phyloP scores from a whole-genome alignment of 2,113 vertebrate species.

The Dascyllus trimaculatus region DNA sequence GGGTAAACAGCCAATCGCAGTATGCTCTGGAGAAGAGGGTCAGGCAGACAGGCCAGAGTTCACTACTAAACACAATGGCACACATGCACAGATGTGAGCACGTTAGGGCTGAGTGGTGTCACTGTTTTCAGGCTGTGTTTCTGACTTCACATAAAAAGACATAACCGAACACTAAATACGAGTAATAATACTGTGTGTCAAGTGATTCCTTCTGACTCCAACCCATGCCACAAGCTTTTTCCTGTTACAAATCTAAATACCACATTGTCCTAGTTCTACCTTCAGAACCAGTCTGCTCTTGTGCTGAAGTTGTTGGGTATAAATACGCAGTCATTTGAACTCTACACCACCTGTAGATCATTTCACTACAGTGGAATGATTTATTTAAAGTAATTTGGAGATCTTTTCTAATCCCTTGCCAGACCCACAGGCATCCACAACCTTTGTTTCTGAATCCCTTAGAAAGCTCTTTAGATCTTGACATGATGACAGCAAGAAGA shows the following conservation, averaged over 20 bases:
- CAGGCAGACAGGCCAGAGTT: constrained; percentile 70
- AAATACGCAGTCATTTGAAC: background rate
- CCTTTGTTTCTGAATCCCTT: background rate
- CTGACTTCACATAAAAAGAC: background rate
- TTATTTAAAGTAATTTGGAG: background rate
- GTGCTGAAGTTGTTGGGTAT: constrained; percentile 14
- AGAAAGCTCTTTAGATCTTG: background rate
- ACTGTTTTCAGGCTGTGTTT: constrained; percentile 5
- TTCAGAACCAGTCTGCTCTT: background rate
- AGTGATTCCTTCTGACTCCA: background rate
- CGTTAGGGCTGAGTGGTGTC: background rate
- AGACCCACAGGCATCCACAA: background rate
- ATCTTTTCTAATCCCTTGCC: background rate
- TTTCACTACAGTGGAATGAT: background rate
- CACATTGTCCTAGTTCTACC: no score
- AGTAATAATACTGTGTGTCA: background rate
- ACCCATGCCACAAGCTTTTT: no score
- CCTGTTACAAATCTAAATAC: background rate
- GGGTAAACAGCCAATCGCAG: constrained; percentile 60
- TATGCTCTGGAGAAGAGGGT: constrained; percentile 47
- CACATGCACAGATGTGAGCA: background rate
- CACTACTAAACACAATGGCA: constrained; percentile 23
- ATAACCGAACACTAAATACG: background rate
- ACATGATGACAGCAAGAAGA: background rate
- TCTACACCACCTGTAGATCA: background rate